Percentiles rank a stretch among this genome's conserved stretches.
phyloP scores from a whole-genome alignment of 1,140 invertebrate species.

The Panagrolaimus sp. region DNA sequence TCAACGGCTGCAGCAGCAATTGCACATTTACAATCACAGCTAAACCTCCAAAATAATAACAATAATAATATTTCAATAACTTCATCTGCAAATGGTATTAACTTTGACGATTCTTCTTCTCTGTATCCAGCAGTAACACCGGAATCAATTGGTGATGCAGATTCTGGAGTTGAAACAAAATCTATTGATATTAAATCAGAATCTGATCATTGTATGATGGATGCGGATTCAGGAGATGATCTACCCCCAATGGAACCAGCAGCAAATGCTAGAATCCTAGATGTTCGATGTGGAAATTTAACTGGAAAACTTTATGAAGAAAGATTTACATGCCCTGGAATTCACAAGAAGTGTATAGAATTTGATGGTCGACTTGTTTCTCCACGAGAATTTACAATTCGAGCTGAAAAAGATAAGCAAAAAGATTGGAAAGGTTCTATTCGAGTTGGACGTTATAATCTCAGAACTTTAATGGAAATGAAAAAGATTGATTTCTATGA shows the following conservation, averaged over 20 bases:
- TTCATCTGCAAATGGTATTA: too few relatives aligned
- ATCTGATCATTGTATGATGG: conserved; percentile 11
- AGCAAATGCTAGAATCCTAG: conserved; percentile 37
- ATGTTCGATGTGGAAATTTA: conserved; percentile 59
- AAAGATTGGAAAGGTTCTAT: conserved; percentile 63
- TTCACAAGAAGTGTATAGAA: conserved; percentile 60
- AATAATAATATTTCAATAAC: too few relatives aligned
- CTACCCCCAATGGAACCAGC: conserved; percentile 15
- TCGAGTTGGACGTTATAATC: conserved; percentile 58
- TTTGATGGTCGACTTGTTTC: conserved; percentile 41
- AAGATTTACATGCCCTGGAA: conserved; percentile 61
- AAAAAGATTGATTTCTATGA: conserved; percentile 58
- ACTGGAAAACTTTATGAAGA: conserved; percentile 58
- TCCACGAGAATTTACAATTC: conserved; percentile 23
- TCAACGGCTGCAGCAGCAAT: too few relatives aligned
- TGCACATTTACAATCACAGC: too few relatives aligned
- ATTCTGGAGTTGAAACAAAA: neutral
- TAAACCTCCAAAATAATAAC: too few relatives aligned
- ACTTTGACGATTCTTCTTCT: too few relatives aligned
- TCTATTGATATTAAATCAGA: conserved; percentile 13
- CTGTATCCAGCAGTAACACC: neutral
- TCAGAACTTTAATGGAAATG: conserved; percentile 60
- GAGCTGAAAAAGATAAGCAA: conserved; percentile 60
- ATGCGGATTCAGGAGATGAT: neutral
- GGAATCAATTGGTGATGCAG: neutral